Evolutionary conservation across 2,113 vertebrate species (phyloP).

Genomic region (Colaptes auratus): DNA sequence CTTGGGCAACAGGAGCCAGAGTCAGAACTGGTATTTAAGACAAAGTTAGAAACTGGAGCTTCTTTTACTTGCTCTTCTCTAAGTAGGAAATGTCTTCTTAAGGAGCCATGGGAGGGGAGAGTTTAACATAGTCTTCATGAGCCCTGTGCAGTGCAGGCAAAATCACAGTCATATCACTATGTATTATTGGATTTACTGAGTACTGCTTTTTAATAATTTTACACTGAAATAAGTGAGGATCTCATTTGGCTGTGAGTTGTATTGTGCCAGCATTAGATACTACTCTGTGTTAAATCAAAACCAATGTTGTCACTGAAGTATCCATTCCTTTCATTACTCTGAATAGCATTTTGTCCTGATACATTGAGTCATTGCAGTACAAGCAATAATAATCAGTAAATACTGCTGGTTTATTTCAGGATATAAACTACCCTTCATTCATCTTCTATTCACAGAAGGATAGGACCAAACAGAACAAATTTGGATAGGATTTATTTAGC

Average conservation of each 20-base stretch:
- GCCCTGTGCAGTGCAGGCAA: not conserved
- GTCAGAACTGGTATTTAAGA: not conserved
- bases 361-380: constrained; percentile 34
- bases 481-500: constrained; percentile 29
- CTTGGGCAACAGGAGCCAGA: not conserved
- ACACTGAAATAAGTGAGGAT: not conserved
- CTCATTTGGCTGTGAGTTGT: constrained; percentile 29
- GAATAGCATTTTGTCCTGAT: constrained; percentile 61
- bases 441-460: not conserved
- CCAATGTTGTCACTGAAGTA: constrained; percentile 41
- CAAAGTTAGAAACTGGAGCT: not conserved
- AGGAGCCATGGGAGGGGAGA: not conserved
- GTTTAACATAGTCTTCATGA: not conserved
- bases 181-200: not conserved
- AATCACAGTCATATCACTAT: not conserved
- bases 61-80: not conserved
- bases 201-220: constrained; percentile 19
- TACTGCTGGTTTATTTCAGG: constrained; percentile 45
- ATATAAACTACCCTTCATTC: constrained; percentile 37
- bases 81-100: not conserved
- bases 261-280: not conserved
- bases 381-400: constrained; percentile 57
- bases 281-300: constrained; percentile 46
- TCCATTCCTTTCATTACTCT: constrained; percentile 45
- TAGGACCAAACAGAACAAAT: constrained; percentile 21